These are phyloP conservation scores for Sinocyclocheilus grahami DNA, from an alignment of 2,113 vertebrate species.

Conservation along the genomic window DNA sequence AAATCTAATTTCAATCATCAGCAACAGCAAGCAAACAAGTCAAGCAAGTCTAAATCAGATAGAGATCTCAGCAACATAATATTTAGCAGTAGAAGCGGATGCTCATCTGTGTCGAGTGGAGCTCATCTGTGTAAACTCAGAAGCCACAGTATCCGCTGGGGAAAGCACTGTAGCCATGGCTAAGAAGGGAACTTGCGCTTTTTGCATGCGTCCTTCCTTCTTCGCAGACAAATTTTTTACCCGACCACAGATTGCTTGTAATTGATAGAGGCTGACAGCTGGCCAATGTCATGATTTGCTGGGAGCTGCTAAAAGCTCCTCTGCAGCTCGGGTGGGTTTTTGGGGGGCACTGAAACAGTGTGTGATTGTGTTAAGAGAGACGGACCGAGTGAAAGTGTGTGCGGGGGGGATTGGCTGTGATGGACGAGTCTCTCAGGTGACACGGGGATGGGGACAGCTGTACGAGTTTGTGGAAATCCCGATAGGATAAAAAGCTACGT, in stretches of 20 bases:
- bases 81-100: neutral
- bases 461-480: neutral
- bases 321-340: neutral
- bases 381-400: neutral
- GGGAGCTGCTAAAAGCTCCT: conserved; percentile 29
- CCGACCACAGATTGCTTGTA: conserved; percentile 23
- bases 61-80: neutral
- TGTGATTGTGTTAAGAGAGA: conserved; percentile 33
- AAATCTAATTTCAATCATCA: conserved; percentile 32
- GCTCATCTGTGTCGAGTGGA: neutral
- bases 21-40: conserved; percentile 49
- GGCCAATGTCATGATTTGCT: conserved; percentile 23
- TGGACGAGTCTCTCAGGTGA: conserved; percentile 27
- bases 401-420: neutral
- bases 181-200: neutral
- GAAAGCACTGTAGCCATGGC: conserved; percentile 3
- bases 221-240: neutral
- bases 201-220: conserved; percentile 19
- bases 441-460: neutral
- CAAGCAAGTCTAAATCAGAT: neutral
- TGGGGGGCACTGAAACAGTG: conserved; percentile 20
- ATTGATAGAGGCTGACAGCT: conserved; percentile 11
- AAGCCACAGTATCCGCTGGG: conserved; percentile 43
- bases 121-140: neutral
- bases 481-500: neutral